A percentile compares a stretch with the other conserved stretches of the same genome.
Conservation (phyloP, 53 echinoderm and acorn worm species). For the Crossaster papposus region DNA sequence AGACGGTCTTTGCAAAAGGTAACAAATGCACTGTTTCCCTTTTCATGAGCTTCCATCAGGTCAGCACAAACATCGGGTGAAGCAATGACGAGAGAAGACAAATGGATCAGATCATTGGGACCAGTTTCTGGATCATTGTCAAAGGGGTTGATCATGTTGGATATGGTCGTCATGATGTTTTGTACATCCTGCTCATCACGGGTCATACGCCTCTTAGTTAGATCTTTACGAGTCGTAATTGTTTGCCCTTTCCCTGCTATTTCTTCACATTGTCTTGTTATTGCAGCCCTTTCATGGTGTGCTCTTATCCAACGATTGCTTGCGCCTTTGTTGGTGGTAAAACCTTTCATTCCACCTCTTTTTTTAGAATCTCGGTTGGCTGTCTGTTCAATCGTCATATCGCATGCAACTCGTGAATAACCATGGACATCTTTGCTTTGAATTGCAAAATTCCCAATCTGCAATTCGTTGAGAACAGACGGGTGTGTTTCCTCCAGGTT, state of each 20-base stretch:
- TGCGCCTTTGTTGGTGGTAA: conserved; percentile 46
- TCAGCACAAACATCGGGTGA: conserved; percentile 42
- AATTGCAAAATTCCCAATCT: conserved; percentile 56
- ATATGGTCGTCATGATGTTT: conserved; percentile 26
- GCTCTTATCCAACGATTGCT: conserved; percentile 57
- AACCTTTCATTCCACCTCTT: conserved; percentile 41
- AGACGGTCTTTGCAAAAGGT: conserved; percentile 41
- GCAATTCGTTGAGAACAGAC: background rate
- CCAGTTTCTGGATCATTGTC: conserved; percentile 30
- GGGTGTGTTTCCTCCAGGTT: conserved; percentile 43
- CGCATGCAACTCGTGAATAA: conserved; percentile 58
- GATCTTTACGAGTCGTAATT: background rate
- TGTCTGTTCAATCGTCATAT: conserved; percentile 66
- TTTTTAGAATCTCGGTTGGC: conserved; percentile 70
- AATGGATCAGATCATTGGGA: conserved; percentile 41
- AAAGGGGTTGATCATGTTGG: conserved; percentile 69
- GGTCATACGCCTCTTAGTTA: conserved; percentile 9
- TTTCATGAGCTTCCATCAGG: conserved; percentile 50
- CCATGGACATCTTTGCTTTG: conserved; percentile 52
- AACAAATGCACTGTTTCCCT: conserved; percentile 47
- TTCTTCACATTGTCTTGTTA: conserved; percentile 66
- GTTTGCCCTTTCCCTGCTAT: conserved; percentile 38
- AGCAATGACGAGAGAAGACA: conserved; percentile 69
- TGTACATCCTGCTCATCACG: conserved; percentile 42
- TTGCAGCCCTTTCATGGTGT: conserved; percentile 59